These are phyloP conservation scores for Physeter macrocephalus DNA, from an alignment of 2,113 vertebrate species.

Conservation along the genomic window DNA sequence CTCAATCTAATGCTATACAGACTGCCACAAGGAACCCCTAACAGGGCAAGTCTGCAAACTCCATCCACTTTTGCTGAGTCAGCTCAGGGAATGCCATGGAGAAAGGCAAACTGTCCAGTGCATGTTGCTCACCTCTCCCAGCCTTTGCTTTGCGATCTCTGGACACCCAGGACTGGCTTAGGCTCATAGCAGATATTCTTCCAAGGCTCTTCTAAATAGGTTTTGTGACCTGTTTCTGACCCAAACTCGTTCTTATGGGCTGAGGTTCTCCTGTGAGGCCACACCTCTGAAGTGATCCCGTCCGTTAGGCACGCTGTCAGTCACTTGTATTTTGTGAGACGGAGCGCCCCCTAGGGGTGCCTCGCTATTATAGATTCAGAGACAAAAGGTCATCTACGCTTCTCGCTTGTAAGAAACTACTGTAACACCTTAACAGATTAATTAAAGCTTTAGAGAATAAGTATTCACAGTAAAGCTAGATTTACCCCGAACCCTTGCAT, in stretches of 20 bases:
- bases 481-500: neutral
- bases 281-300: neutral
- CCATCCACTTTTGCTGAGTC: neutral
- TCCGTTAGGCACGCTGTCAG: neutral
- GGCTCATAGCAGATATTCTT: neutral
- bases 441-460: neutral
- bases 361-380: neutral
- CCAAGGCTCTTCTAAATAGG: neutral
- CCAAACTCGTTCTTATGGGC: neutral
- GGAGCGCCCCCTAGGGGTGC: constrained; percentile 54
- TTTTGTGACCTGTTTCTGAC: neutral
- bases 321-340: constrained; percentile 21
- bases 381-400: neutral
- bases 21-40: neutral
- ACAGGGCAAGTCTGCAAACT: neutral
- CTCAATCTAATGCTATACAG: neutral
- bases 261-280: neutral
- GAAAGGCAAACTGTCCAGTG: neutral
- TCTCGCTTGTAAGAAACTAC: neutral
- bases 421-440: neutral
- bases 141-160: neutral
- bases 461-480: neutral
- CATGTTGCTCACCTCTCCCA: neutral
- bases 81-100: neutral
- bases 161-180: neutral